Conservation (phyloP, 2,888 invertebrate species). For the Metallyticus violacea region DNA sequence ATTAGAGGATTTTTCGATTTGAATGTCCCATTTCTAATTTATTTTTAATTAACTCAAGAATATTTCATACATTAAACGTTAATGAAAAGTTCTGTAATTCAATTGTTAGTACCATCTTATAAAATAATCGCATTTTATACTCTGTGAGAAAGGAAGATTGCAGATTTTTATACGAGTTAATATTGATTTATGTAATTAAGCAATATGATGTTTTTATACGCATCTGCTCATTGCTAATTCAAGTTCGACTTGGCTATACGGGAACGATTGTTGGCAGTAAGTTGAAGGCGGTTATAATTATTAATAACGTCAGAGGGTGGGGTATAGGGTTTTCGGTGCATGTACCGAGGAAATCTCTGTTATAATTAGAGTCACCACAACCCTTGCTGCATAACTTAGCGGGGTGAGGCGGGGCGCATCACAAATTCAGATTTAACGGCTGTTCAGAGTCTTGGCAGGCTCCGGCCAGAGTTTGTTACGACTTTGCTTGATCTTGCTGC, state of each 20-base stretch:
- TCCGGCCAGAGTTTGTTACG: constrained; percentile 32
- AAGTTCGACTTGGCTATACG: neutral
- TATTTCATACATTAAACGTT: no score
- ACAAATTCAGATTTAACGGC: constrained; percentile 45
- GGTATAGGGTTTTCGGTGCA: neutral
- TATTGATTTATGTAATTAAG: no score
- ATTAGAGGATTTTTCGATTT: no score
- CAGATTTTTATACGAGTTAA: no score
- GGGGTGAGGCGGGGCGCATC: constrained; percentile 32
- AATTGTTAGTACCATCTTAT: no score
- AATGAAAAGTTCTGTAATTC: no score
- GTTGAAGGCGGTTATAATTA: neutral
- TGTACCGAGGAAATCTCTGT: neutral
- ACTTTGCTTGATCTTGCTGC: constrained; percentile 10
- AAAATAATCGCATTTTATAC: no score
- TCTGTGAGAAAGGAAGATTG: no score
- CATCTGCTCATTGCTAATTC: neutral
- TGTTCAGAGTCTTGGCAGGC: constrained; percentile 38
- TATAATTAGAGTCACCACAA: constrained; percentile 6
- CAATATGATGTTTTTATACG: no score
- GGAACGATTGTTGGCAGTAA: neutral
- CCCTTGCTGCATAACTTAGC: constrained; percentile 24
- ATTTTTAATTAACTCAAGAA: no score
- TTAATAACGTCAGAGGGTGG: neutral
- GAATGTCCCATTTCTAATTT: no score